Base-by-base conservation (phyloP, 2,113 vertebrate genomes). In the Lanius ludovicianus region DNA sequence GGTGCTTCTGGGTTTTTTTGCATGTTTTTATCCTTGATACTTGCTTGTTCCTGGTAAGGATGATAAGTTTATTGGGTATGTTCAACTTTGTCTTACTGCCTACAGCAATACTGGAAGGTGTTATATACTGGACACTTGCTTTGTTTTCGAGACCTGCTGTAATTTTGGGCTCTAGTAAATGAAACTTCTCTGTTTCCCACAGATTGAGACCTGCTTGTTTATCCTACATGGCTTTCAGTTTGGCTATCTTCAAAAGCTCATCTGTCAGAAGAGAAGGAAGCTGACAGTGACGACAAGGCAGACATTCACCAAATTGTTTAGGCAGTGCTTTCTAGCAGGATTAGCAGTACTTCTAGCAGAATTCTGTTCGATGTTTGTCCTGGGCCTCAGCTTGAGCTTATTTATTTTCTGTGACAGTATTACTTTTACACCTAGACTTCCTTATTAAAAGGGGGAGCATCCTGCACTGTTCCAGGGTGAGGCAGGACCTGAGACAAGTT, bases 141-240 rank as follows among this genome's bases (percentile, higher is more conserved):
- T 93, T 93, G 37, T 86, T 88, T 94, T 90, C 63, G 46, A 80
- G 53, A 80, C 55, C 30, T 2, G 2, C 80, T 77, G 64, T 90
- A 75, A 78, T 92, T 95, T 81, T 90, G 64, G 80, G 60, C 50
- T 89, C 63, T 75, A 89, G 94, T 92, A 93, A 90, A 93, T 63
- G 60, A 62, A 93, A 71, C 46, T 94, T 89, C n/a, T 78, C 27
- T 86, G 47, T 91, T 89, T 87, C 44, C 92, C 37, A 19, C 81
- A 94, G 91, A 91, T 64, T 96, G 89, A 84, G 77, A 91, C 93
- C 94, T 96, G 89, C 65, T 96, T 96, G 94, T 96, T 95, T 96
- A 95, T 94, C 94, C 95, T 95, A 33, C 87, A 87, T 68, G 84
- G 77, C 86, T 94, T 95, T 95, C 95, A 92, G 84, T 84, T 96